Conservation (phyloP, 2,797 vertebrate species). For the Pangasius macronema region DNA sequence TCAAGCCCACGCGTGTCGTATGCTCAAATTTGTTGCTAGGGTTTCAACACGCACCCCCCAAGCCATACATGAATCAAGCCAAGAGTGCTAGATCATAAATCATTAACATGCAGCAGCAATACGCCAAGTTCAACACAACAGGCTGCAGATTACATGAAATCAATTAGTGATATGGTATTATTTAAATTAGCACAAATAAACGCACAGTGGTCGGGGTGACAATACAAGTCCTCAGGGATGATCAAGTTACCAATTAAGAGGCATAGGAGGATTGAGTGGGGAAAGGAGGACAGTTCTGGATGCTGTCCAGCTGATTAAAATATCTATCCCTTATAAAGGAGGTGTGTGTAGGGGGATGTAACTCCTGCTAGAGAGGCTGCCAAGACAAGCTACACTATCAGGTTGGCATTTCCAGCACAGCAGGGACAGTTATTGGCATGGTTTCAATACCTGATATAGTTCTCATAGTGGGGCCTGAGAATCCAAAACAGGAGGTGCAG, state of each 20-base stretch:
- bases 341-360: not conserved
- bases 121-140: constrained; percentile 69
- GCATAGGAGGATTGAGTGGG: constrained; percentile 51
- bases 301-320: constrained; percentile 65
- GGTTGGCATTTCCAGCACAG: constrained; percentile 20
- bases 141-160: constrained; percentile 73
- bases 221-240: constrained; percentile 54
- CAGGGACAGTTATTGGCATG: not conserved
- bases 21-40: constrained; percentile 18
- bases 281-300: constrained; percentile 60
- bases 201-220: constrained; percentile 29
- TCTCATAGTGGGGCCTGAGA: not conserved
- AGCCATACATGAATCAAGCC: constrained; percentile 62
- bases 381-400: constrained; percentile 28
- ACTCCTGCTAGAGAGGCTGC: constrained; percentile 47
- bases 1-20: constrained; percentile 7
- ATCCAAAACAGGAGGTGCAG: no score
- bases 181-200: constrained; percentile 61
- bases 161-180: constrained; percentile 73
- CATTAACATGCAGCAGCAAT: constrained; percentile 68
- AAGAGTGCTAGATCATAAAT: constrained; percentile 62
- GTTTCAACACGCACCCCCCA: constrained; percentile 36
- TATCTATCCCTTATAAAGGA: constrained; percentile 43
- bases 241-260: constrained; percentile 65
- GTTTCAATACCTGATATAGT: constrained; percentile 10